phyloP scores from a whole-genome alignment of 2,797 vertebrate species.

The Paedocypris micromegethes region DNA sequence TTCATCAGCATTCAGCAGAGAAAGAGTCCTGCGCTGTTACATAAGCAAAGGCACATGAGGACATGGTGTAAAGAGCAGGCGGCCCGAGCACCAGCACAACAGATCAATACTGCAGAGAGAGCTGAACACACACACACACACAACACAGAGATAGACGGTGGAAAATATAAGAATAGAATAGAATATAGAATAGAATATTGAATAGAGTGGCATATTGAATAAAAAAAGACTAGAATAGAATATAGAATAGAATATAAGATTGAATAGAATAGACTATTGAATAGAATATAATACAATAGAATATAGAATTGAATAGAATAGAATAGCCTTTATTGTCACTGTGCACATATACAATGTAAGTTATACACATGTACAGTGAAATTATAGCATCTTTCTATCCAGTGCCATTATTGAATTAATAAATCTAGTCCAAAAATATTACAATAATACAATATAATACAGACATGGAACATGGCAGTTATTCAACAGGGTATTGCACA shows the following conservation, averaged over 20 bases:
- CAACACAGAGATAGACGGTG: conserved; percentile 23
- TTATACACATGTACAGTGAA: too few relatives aligned
- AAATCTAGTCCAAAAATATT: too few relatives aligned
- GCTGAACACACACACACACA: conserved; percentile 40
- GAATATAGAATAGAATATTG: too few relatives aligned
- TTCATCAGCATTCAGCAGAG: conserved; percentile 73
- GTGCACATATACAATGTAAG: too few relatives aligned
- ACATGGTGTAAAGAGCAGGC: conserved; percentile 52
- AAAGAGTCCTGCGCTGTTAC: conserved; percentile 61
- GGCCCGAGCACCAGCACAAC: conserved; percentile 60
- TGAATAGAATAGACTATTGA: background rate
- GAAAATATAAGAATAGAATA: conserved; percentile 8
- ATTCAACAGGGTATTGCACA: too few relatives aligned
- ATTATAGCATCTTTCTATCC: too few relatives aligned
- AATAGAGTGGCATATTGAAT: conserved; percentile 34
- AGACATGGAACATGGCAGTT: too few relatives aligned
- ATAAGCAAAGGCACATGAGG: conserved; percentile 76
- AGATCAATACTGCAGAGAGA: conserved; percentile 72
- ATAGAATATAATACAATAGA: too few relatives aligned
- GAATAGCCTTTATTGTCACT: too few relatives aligned
- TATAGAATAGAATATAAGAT: background rate
- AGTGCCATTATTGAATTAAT: too few relatives aligned
- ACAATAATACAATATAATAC: too few relatives aligned
- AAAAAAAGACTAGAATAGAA: background rate
- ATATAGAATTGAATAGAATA: too few relatives aligned